Base-by-base conservation (phyloP, 2,888 invertebrate genomes). In the Iselma pallidipennis region DNA sequence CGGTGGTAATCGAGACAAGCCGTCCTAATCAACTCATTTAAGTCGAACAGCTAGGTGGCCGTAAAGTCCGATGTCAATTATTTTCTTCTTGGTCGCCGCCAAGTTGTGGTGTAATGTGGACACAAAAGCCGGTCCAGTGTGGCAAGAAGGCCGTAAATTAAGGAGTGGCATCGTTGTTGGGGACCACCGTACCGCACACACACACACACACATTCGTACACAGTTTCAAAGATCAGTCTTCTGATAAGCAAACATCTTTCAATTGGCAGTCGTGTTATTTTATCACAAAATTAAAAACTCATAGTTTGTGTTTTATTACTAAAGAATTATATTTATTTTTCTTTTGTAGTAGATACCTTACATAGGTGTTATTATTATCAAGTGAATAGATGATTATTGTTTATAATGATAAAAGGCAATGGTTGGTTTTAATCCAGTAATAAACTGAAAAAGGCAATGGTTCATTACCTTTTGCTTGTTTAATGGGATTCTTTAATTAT, bases 31-130 rank as follows among this genome's bases (percentile, higher is more conserved):
- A 58, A 66, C 69, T 67, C 66, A 67, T 69, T 69, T 63, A 58
- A 69, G 59, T 66, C 59, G 59, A 55, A 60, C 59, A 51, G 28
- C 65, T 66, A 70, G 75, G 73, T 74, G 75, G 75, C 74, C 75
- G 68, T 71, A 70, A 71, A 74, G 67, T 74, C 71, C 66, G 62
- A 72, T 71, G 76, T 77, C 77, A 76, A 77, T 77, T 77, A 76
- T 76, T 74, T 71, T 71, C 69, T 72, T 63, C 66, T 65, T 58
- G 19, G 42, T 42, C 21, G 42, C 42, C 42, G 42, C 42, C 42
- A 42, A 42, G 42, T 42, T n/a, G n/a, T n/a, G n/a, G 42, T 42
- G 64, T 59, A 65, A 64, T 57, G 57, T 69, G 69, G 75, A 77
- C 75, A 75, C 21, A 42, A 75, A 75, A 78, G 77, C 74, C 73